Base-by-base conservation (phyloP, 2,888 invertebrate species). In the Syrista parreyssii region DNA sequence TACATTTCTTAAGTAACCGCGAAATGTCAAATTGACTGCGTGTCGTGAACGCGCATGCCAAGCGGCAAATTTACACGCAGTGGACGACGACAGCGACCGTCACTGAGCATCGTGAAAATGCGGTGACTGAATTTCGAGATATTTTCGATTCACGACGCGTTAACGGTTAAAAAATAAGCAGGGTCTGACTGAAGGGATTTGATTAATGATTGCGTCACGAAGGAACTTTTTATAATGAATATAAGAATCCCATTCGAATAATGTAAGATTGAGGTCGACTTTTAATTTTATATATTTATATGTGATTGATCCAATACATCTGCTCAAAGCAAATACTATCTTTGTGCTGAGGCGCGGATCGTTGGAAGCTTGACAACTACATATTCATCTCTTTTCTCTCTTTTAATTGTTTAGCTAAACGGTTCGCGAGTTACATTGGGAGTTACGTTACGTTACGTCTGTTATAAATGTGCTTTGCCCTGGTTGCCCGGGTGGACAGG, bases 321-420 rank as follows among this genome's bases (percentile, higher is more conserved):
- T 55, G 55, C 23, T 23, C 9, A 23, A 23, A 23, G 23, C 23
- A 2, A 40, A 23, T 40, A 9, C 23, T 6, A 1, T 23, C 23
- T 23, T 55, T 55, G 55, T 9, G 23, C 23, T 55, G 15, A 55
- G 2, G 2, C 23, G 9, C 55, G 2, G 6, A 55, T 23, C 9
- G 23, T 55, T 23, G 6, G 23, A 55, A 55, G 23, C 23, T 55
- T 15, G 55, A 55, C 23, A 55, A 55, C 55, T 9, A 55, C 23
- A 6, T 55, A 55, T 55, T 15, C 23, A 23, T 55, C 55, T 23
- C 9, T 15, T 40, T 9, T 9, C 2, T 55, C 55, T 90, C 89
- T 89, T 90, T 90, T 89, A 89, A 89, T 89, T 90, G 89, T 89
- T 89, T 87, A 86, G 87, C 86, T 88, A 87, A 88, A 89, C 85